Base-by-base conservation (phyloP, 2,797 vertebrate genomes). In the Sphenopsis melanotis region DNA sequence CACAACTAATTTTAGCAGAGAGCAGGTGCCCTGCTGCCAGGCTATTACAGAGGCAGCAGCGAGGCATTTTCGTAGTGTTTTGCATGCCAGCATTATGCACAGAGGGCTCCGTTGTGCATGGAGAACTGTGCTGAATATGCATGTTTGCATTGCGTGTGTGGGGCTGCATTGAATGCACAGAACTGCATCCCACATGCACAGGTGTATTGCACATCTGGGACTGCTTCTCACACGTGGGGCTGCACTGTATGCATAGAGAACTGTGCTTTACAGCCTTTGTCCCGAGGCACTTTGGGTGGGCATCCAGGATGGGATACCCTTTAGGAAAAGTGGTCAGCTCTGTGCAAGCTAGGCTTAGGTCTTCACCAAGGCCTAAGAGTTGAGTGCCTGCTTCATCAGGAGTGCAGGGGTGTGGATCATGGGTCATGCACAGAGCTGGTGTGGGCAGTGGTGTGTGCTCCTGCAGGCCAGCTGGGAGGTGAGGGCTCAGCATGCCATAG, bases 21-120 rank as follows among this genome's bases (percentile, higher is more conserved):
- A 42, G 20, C 0, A 1, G 13, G 42, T 85, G 42, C 34, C 3
- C 4, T 74, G 56, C 49, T 42, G 30, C 46, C 63, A 17, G 55
- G 59, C 70, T 76, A 1, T 34, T 24, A 30, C 52, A 65, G 59
- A 56, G 46, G 29, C 21, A 15, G 2, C 1, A 18, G 30, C 0
- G 1, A 90, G 57, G 27, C 8, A 14, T 8, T 21, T 39, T n/a
- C 0, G 0, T 1, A 1, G 65, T 34, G 22, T 47, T 87, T 42
- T 87, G 19, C 27, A 4, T 19, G n/a, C 12, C 61, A 21, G 27
- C 22, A 4, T 37, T 41, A 36, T 3, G 9, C 44, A 46, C 24
- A 30, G 2, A 2, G 20, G 37, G 30, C 77, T 68, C 42, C 0
- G 3, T 23, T 68, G 30, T 59, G 36, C 20, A 5, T 50, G 30